Evolutionary conservation across 2,797 vertebrate genomes (phyloP), one percentile per base, ranked within the genome.

Genomic region (Poeciliopsis paucimaculata): DNA sequence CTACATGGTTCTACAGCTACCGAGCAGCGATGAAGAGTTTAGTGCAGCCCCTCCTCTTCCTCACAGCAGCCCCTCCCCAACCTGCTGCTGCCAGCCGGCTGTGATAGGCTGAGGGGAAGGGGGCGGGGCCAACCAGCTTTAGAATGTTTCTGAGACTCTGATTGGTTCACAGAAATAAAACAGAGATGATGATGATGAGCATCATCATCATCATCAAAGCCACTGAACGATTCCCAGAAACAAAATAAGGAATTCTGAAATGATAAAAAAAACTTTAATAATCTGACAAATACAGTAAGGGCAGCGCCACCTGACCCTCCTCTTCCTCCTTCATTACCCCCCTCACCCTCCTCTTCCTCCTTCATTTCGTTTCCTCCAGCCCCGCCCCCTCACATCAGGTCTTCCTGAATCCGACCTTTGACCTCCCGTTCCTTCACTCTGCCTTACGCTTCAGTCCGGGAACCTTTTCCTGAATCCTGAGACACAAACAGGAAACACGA

Each of bases 371-470:
- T 55, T 26, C 53, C 43, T 41, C 45, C 82, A 39, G 90, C 92
- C 92, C 53, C 47, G 0, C 26, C 10, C n/a, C n/a, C 5, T 36
- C 60, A 31, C 60, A 92, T 95, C 94, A 47, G 80, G 88, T 85
- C 88, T 77, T 90, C 85, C 86, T 82, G 73, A 75, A 83, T 75
- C 81, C 82, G 70, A 49, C 34, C 86, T 46, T 16, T 36, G 2
- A 80, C 81, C 41, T 79, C 34, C 41, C 78, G 77, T 72, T 47
- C 64, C 92, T 91, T 97, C 96, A 99, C 87, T 99, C 98, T 0
- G 96, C 49, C 95, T 99, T 99, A 81, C 96, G 97, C 91, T 99
- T 99, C 93, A 98, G 93, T 77, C 97, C 98, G 2, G 98, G 98
- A 77, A 99, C 96, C 94, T 97, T 98, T 45, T 97, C 97, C 95